Conservation (phyloP, 2,113 vertebrate genomes). For the Xiphophorus hellerii region DNA sequence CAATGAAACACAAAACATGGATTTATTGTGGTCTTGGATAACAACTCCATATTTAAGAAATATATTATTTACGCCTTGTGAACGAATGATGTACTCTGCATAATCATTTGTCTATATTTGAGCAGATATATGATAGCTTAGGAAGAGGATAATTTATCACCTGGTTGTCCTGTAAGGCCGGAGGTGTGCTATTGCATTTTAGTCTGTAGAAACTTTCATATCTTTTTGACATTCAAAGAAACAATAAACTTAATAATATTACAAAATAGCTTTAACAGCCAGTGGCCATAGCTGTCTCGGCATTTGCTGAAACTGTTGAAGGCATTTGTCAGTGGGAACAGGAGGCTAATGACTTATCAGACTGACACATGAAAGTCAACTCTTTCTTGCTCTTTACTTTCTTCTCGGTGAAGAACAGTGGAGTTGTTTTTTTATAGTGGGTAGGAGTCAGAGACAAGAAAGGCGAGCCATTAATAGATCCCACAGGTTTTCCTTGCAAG, state of each 20-base stretch:
- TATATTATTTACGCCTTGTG: constrained; percentile 24
- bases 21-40: constrained; percentile 36
- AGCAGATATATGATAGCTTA: constrained; percentile 30
- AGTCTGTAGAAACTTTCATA: neutral
- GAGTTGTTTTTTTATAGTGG: constrained; percentile 22
- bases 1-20: constrained; percentile 39
- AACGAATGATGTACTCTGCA: constrained; percentile 27
- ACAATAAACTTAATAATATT: neutral
- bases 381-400: constrained; percentile 17
- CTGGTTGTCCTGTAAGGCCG: neutral
- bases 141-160: constrained; percentile 7
- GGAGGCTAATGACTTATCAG: constrained; percentile 10
- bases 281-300: neutral
- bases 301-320: constrained; percentile 2
- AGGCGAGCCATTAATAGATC: constrained; percentile 42
- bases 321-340: neutral
- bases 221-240: neutral
- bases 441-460: constrained; percentile 28
- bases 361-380: constrained; percentile 21
- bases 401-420: constrained; percentile 19
- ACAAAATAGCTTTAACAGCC: neutral
- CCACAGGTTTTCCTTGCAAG: constrained; percentile 36
- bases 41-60: constrained; percentile 38
- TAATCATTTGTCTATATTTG: constrained; percentile 42
- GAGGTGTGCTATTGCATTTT: neutral